Evolutionary conservation across 23 tunicate species (phyloP).

Genomic region (Styela clava): DNA sequence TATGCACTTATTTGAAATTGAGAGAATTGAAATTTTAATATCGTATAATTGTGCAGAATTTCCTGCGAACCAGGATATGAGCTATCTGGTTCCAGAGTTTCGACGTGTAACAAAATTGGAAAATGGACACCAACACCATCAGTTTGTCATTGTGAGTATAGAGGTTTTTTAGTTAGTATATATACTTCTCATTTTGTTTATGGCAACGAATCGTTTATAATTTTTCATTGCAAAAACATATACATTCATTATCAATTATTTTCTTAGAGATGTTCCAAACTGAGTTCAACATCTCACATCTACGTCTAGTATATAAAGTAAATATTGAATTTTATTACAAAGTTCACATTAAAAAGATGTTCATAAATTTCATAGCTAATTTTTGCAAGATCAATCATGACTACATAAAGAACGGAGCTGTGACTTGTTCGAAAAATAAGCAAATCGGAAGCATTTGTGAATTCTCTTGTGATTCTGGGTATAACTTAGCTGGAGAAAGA

Average conservation of each 20-base stretch:
- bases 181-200: not conserved
- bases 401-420: not conserved
- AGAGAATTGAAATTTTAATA: too few species aligned
- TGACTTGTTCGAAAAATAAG: constrained; percentile 20
- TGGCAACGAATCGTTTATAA: not conserved
- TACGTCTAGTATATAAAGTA: too few species aligned
- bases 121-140: constrained; percentile 11
- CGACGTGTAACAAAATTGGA: not conserved
- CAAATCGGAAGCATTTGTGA: constrained; percentile 26
- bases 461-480: constrained; percentile 24
- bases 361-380: constrained; percentile 14
- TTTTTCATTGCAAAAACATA: too few species aligned
- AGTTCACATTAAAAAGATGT: too few species aligned
- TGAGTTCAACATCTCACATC: too few species aligned
- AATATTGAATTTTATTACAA: too few species aligned
- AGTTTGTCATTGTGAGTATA: not conserved
- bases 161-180: not conserved
- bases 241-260: too few species aligned
- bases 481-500: not conserved
- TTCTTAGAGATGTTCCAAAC: too few species aligned
- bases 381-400: constrained; percentile 4
- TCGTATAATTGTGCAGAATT: not conserved
- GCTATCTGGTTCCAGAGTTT: not conserved
- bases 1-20: too few species aligned
- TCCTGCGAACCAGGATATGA: not conserved